A percentile compares a stretch with the other conserved stretches of the same genome.
Conservation (phyloP, 2,113 vertebrate species). For the Oostethus manadensis region DNA sequence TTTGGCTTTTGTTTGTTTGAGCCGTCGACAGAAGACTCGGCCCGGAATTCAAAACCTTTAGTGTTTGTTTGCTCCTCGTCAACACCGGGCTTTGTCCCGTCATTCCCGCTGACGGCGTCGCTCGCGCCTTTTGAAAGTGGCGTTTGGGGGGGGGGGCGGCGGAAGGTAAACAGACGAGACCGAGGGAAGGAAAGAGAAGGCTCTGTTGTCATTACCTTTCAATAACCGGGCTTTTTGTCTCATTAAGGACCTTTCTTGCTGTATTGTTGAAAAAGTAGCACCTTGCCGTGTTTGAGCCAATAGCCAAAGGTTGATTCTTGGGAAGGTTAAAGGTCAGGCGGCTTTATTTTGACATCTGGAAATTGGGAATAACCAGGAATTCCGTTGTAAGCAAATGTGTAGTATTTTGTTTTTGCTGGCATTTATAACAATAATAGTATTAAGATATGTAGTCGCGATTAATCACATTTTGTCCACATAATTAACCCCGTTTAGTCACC, state of each 20-base stretch:
- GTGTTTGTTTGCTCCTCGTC: conserved; percentile 65
- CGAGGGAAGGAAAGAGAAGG: too few species aligned
- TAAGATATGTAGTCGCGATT: too few species aligned
- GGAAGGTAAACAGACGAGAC: not conserved
- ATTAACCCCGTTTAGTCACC: too few species aligned
- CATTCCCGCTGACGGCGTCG: conserved; percentile 22
- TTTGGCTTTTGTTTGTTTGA: conserved; percentile 52
- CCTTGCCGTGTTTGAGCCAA: conserved; percentile 19
- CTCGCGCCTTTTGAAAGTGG: conserved; percentile 28
- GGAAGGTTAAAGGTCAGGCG: conserved; percentile 40
- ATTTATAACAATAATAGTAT: not conserved
- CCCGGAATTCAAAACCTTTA: conserved; percentile 59
- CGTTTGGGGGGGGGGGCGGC: not conserved
- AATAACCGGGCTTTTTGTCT: too few species aligned
- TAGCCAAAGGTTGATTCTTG: conserved; percentile 42
- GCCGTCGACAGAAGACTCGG: conserved; percentile 54
- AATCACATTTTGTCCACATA: too few species aligned
- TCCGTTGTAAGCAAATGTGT: too few species aligned
- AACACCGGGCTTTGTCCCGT: conserved; percentile 42
- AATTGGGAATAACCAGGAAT: not conserved
- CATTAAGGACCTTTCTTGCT: not conserved
- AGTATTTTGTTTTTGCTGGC: not conserved
- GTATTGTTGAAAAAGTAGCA: too few species aligned
- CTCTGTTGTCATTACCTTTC: not conserved
- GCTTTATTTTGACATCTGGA: conserved; percentile 9